Percentiles rank a stretch among this genome's conserved stretches.
These are phyloP conservation scores for Nebria brevicollis DNA, from an alignment of 2,888 invertebrate genomes.

Conservation along the genomic window DNA sequence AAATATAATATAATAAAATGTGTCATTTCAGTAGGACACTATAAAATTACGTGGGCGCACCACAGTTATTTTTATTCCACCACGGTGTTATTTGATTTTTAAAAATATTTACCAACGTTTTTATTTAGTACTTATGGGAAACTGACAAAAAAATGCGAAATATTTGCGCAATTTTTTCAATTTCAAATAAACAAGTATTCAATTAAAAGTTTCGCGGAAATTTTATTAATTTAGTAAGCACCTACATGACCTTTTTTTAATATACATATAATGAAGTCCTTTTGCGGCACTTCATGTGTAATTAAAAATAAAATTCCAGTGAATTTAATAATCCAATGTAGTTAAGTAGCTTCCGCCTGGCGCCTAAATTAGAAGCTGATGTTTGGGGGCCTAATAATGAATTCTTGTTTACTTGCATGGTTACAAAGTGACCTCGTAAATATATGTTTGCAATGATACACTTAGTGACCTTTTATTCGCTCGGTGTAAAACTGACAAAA, in stretches of 20 bases:
- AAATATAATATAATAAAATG: slow-evolving; percentile 9
- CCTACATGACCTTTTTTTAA: no score
- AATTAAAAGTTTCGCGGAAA: no score
- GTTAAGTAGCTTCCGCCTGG: background rate
- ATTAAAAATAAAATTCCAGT: no score
- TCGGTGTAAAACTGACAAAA: background rate
- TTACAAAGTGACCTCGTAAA: slow-evolving; percentile 1
- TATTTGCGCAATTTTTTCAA: no score
- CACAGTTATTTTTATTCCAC: slow-evolving; percentile 43
- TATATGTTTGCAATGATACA: background rate
- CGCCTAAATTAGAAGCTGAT: background rate
- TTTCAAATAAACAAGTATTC: no score
- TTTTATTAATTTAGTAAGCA: no score
- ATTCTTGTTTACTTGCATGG: background rate
- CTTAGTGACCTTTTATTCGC: background rate
- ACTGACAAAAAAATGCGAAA: background rate
- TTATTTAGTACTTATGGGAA: no score
- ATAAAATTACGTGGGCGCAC: slow-evolving; percentile 47
- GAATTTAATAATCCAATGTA: no score
- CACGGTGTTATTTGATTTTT: slow-evolving; percentile 30
- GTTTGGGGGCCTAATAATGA: background rate
- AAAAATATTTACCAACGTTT: slow-evolving; percentile 46
- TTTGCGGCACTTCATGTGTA: no score
- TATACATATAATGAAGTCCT: no score
- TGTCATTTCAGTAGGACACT: slow-evolving; percentile 46